Evolutionary conservation across 2,113 vertebrate species (phyloP), one percentile per base, ranked within the genome.

Genomic region (Clarias macrocephalus): DNA sequence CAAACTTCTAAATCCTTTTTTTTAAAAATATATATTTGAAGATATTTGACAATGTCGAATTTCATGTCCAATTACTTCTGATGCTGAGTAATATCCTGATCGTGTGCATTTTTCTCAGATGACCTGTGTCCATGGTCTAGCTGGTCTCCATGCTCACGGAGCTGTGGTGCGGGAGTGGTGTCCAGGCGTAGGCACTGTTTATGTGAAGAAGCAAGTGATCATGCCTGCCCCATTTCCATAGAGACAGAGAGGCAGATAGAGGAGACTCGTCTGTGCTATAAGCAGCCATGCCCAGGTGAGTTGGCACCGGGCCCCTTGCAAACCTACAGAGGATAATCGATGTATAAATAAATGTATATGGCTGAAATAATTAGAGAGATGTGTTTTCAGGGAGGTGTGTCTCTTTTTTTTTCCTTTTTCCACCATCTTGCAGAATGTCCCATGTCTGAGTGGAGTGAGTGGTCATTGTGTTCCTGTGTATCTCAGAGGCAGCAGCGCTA

Each of bases 51-150:
- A 48, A 8, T 65, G 25, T 23, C 18, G 15, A 52, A 60, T 77
- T 76, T 77, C 16, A 52, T n/a, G 37, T 56, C 54, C 54, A 66
- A 6, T 42, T 23, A 21, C 42, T 80, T 52, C 18, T 79, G 75
- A 66, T 30, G 10, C 19, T 85, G 1, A 60, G 25, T 13, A 37
- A 66, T 84, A 1, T 86, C 37, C 23, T 25, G 1, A 18, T 60
- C 16, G 63, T 30, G 56, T 84, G 30, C 37, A 4, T 68, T 73
- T 5, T 0, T 77, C 63, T 56, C 89, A 95, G 95, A 96, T 91
- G 95, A 95, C 85, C 91, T 95, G 85, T 97, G 97, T 80, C 94
- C 93, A 28, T 97, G 97, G 97, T 95, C 94, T 0, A 88, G 91
- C 0, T 97, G 97, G 97, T 95, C 96, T 1, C 66, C 89, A 0